phyloP scores from a whole-genome alignment of 2,113 vertebrate species.

The Coregonus clupeaformis region DNA sequence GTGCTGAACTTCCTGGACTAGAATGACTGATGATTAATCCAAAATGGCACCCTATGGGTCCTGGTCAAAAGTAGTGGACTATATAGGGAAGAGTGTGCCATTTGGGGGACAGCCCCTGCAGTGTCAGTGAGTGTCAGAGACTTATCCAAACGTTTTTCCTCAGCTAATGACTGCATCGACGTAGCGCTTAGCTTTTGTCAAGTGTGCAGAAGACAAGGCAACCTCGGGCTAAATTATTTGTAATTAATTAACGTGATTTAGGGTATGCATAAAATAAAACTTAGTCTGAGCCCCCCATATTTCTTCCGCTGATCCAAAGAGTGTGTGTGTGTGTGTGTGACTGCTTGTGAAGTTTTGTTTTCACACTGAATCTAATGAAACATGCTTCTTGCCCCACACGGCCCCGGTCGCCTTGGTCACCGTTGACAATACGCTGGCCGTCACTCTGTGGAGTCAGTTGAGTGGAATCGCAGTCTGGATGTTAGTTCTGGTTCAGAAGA shows the following conservation, averaged over 20 bases:
- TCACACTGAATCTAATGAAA: constrained; percentile 17
- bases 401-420: background rate
- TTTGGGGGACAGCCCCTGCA: too few species aligned
- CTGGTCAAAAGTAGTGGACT: too few species aligned
- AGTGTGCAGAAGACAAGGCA: too few species aligned
- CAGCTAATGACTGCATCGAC: background rate
- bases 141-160: background rate
- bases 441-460: constrained; percentile 25
- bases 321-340: background rate
- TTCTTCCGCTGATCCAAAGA: background rate
- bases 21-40: too few species aligned
- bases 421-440: background rate
- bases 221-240: background rate
- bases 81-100: too few species aligned
- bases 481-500: background rate
- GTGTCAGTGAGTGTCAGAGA: background rate
- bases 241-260: constrained; percentile 27
- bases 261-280: background rate
- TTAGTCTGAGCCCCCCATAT: background rate
- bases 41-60: too few species aligned
- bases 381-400: constrained; percentile 21
- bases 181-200: background rate
- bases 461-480: constrained; percentile 5
- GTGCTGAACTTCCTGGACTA: too few species aligned
- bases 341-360: constrained; percentile 10